Evolutionary conservation across 2,888 invertebrate species (phyloP).

Genomic region (Tortrix viridana): DNA sequence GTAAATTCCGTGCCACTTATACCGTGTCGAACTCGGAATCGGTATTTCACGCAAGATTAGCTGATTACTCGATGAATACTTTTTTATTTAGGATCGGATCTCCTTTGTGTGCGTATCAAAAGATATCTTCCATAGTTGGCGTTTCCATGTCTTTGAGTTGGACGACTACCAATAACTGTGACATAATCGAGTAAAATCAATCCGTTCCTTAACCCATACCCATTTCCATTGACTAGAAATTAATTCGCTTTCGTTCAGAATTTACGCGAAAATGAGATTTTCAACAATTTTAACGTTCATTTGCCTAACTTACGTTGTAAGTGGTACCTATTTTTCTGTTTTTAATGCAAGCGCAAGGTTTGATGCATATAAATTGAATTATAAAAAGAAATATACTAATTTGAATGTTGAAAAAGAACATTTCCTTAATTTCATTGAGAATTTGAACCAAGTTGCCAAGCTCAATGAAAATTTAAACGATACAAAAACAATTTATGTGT

Average conservation of each 20-base stretch:
- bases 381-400: conserved; percentile 52
- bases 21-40: conserved; percentile 53
- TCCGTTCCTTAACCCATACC: conserved; percentile 4
- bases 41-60: conserved; percentile 59
- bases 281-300: conserved; percentile 13
- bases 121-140: conserved; percentile 9
- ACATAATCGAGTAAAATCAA: conserved; percentile 6
- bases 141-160: conserved; percentile 12
- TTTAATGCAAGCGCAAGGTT: conserved; percentile 48
- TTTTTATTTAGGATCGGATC: conserved; percentile 37
- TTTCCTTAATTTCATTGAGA: conserved; percentile 55
- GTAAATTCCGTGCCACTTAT: conserved; percentile 55
- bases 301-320: conserved; percentile 4
- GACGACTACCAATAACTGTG: background rate
- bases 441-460: conserved; percentile 50
- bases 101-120: conserved; percentile 33
- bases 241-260: background rate
- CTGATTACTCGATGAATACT: conserved; percentile 51
- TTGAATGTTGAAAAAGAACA: conserved; percentile 46
- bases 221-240: background rate
- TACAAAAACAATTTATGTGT: conserved; percentile 48
- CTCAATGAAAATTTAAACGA: conserved; percentile 52
- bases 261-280: conserved; percentile 1
- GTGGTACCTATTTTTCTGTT: conserved; percentile 37
- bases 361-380: conserved; percentile 54